Evolutionary conservation across 35 echinoderm and acorn worm genomes (phyloP).

Genomic region (Lytechinus variegatus): DNA sequence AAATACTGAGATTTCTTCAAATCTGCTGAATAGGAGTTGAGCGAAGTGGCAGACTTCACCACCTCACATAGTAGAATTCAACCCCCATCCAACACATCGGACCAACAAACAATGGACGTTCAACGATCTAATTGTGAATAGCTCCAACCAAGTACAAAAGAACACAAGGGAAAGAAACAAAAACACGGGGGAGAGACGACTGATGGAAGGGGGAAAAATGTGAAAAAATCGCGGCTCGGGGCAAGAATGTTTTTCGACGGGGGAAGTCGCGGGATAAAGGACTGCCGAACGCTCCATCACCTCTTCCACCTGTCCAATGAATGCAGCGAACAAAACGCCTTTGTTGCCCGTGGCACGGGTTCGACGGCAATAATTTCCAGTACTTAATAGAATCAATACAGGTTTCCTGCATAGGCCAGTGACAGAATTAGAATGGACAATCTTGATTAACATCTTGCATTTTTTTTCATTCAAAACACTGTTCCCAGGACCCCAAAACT

Average conservation of each 20-base stretch:
- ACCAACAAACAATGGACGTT: slow-evolving; percentile 5
- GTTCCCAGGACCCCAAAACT: not conserved
- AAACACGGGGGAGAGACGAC: slow-evolving; percentile 1
- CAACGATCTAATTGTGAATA: slow-evolving; percentile 31
- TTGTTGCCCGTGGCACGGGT: slow-evolving; percentile 45
- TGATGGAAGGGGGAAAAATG: not conserved
- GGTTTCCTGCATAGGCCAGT: slow-evolving; percentile 43
- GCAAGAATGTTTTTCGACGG: slow-evolving; percentile 29
- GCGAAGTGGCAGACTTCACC: not conserved
- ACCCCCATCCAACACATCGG: slow-evolving; percentile 6
- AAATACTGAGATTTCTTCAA: not conserved
- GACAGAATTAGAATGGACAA: slow-evolving; percentile 6
- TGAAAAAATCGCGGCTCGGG: slow-evolving; percentile 23
- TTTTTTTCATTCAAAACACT: not conserved
- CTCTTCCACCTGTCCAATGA: slow-evolving; percentile 37
- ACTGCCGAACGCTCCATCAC: slow-evolving; percentile 38
- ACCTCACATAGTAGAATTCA: slow-evolving; percentile 13
- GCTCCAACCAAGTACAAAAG: slow-evolving; percentile 19
- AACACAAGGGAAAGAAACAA: slow-evolving; percentile 14
- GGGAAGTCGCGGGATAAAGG: slow-evolving; percentile 50
- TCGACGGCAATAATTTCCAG: slow-evolving; percentile 54
- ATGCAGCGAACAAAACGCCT: slow-evolving; percentile 43
- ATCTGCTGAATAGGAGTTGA: not conserved
- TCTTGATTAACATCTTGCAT: not conserved
- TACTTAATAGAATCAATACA: slow-evolving; percentile 51